Percentiles rank a stretch among this genome's conserved stretches.
Evolutionary conservation across 2,888 invertebrate genomes (phyloP).

Genomic region (Bhutanitis thaidina): DNA sequence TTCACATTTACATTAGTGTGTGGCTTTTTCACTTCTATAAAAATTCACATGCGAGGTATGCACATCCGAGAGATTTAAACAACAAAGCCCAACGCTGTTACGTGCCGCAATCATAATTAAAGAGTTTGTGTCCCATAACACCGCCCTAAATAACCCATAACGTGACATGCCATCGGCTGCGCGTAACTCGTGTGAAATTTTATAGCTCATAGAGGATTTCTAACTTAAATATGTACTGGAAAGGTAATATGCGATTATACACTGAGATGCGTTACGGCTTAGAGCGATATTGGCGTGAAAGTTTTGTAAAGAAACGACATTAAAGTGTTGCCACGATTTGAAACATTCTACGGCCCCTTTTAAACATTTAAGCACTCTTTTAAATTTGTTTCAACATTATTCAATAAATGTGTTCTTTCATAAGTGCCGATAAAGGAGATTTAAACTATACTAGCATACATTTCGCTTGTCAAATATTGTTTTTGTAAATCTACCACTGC

Average conservation of each 20-base stretch:
- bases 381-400: not conserved
- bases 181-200: slow-evolving; percentile 7
- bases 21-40: no score
- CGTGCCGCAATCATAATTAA: slow-evolving; percentile 17
- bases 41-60: no score
- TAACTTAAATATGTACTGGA: not conserved
- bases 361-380: slow-evolving; percentile 7
- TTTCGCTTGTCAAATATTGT: no score
- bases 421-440: no score
- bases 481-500: no score
- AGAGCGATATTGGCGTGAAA: not conserved
- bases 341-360: slow-evolving; percentile 7
- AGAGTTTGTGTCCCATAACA: slow-evolving; percentile 12
- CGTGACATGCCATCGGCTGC: slow-evolving; percentile 8
- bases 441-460: no score
- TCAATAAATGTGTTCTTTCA: not conserved
- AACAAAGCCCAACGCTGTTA: no score
- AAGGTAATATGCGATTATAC: not conserved
- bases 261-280: not conserved
- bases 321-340: not conserved
- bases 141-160: slow-evolving; percentile 15
- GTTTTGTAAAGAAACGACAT: not conserved
- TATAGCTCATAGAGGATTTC: slow-evolving; percentile 6
- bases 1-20: no score
- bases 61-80: no score